phyloP scores from a whole-genome alignment of 2,888 invertebrate species.

The Cheilosia impressa region DNA sequence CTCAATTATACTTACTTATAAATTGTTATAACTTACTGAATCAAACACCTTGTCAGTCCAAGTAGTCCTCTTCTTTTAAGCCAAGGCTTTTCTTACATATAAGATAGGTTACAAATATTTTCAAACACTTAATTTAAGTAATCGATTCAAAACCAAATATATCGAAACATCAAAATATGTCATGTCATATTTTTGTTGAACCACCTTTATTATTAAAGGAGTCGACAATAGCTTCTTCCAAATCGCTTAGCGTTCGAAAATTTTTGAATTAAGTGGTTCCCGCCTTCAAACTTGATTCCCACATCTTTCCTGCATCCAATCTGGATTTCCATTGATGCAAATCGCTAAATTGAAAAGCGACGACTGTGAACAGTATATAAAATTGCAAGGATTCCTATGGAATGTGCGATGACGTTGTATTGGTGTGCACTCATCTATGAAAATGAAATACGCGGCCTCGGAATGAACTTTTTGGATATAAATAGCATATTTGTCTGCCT shows the following conservation, averaged over 20 bases:
- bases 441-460: conserved; percentile 7
- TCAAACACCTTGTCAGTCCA: too few species aligned
- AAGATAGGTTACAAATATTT: too few species aligned
- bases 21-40: too few species aligned
- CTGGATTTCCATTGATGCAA: conserved; percentile 34
- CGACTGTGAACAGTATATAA: conserved; percentile 36
- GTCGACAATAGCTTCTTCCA: not conserved
- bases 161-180: too few species aligned
- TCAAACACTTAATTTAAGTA: too few species aligned
- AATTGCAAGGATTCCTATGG: conserved; percentile 9
- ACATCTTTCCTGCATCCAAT: conserved; percentile 29
- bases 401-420: conserved; percentile 3
- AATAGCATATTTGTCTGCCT: conserved; percentile 7
- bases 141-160: too few species aligned
- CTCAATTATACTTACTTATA: too few species aligned
- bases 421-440: conserved; percentile 28
- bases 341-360: conserved; percentile 32
- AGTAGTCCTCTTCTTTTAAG: too few species aligned
- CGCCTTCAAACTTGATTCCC: not conserved
- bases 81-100: too few species aligned
- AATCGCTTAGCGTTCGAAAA: not conserved
- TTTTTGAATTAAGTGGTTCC: not conserved
- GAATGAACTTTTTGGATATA: not conserved
- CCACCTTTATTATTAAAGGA: not conserved
- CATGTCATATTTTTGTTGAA: too few species aligned